Conservation (phyloP, 2,888 invertebrate genomes). For the Ormyrus pomaceus region DNA sequence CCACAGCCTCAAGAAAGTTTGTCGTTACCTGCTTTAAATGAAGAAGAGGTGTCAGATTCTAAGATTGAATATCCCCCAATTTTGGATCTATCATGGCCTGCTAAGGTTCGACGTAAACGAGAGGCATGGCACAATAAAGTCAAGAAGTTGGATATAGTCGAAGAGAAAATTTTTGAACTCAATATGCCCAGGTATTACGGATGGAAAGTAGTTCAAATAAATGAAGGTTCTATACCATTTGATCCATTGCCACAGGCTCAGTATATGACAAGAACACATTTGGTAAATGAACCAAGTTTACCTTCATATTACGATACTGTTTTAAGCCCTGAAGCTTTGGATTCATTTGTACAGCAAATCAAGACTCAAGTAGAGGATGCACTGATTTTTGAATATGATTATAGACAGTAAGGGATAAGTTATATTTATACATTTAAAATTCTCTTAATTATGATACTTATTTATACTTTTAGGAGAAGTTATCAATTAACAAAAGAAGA, state of each 20-base stretch:
- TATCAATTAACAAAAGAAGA: constrained; percentile 59
- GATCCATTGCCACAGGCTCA: constrained; percentile 84
- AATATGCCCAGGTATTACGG: constrained; percentile 91
- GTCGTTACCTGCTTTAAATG: neutral
- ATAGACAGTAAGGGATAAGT: constrained; percentile 77
- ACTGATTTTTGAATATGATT: constrained; percentile 80
- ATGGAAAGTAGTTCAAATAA: constrained; percentile 81
- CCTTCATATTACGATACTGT: constrained; percentile 79
- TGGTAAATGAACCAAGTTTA: constrained; percentile 79
- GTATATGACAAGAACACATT: constrained; percentile 87
- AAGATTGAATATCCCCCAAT: constrained; percentile 80
- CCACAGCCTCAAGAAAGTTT: neutral
- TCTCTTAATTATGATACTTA: neutral
- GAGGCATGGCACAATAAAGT: constrained; percentile 79
- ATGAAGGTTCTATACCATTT: constrained; percentile 81
- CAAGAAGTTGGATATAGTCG: constrained; percentile 82
- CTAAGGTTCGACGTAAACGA: constrained; percentile 76
- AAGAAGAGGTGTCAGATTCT: neutral
- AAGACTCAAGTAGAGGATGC: constrained; percentile 81
- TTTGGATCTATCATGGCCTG: constrained; percentile 78
- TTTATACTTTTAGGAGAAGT: constrained; percentile 64
- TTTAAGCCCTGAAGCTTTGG: constrained; percentile 74
- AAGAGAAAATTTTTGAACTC: constrained; percentile 89
- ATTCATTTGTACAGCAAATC: constrained; percentile 77
- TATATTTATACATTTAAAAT: constrained; percentile 10